Base-by-base conservation (phyloP, 2,888 invertebrate genomes). In the Drosophila merina region DNA sequence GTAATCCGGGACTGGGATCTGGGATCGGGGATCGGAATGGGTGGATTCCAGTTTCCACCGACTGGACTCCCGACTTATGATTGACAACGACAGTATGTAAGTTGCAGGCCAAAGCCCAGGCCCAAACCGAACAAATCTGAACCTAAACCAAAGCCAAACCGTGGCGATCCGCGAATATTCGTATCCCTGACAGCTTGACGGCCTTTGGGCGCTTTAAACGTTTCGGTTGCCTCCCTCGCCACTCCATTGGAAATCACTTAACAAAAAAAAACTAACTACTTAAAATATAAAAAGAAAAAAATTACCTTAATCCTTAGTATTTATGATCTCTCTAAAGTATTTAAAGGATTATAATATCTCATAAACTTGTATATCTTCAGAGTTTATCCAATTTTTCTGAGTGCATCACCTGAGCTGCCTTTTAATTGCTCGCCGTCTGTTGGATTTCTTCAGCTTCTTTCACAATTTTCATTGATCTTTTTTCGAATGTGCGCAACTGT, bases 401-500 rank as follows among this genome's bases (percentile, higher is more conserved):
- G 60, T 62, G 60, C 7, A 33, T 4, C 52, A 67, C 68, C 68
- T 64, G 68, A 57, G 42, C 50, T 44, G 28, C 48, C 86, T 83
- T 83, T 86, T 83, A 83, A 88, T 83, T 83, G 88, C 86, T 88
- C 76, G 72, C 70, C 75, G 82, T 70, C 72, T 74, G 72, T 75
- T 75, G 77, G 78, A 77, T 85, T 76, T 76, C 77, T 82, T 68
- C 80, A 86, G 77, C 77, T 79, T 83, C 86, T 83, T 72, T 86
- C 80, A 88, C 84, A 86, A 88, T 88, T 80, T 85, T 81, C 89
- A 89, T 89, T 89, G 90, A 89, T 89, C 82, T 89, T 76, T 79
- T 63, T 88, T 84, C 86, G 84, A 84, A 84, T 88, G 77, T 79
- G 78, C 75, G 74, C 77, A 83, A 86, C 86, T 79, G 87, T 80